Conservation (phyloP, 2,113 vertebrate species). For the Apteryx mantelli region DNA sequence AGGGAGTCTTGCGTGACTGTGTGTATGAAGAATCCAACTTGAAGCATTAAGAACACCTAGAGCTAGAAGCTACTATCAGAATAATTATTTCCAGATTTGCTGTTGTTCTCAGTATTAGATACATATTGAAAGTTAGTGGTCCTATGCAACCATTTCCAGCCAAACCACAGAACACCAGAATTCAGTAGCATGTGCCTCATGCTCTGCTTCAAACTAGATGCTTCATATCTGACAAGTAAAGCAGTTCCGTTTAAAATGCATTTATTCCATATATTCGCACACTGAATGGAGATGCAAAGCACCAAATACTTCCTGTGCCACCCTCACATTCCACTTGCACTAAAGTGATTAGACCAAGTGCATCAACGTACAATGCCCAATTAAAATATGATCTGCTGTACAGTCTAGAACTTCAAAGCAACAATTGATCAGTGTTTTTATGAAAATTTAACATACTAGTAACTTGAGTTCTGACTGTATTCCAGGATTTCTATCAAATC, state of each 20-base stretch:
- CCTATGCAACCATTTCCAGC: not conserved
- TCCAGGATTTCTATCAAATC: not conserved
- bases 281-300: not conserved
- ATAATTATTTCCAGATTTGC: not conserved
- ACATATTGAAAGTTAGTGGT: not conserved
- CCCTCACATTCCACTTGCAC: not conserved
- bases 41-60: not conserved
- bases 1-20: not conserved
- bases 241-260: not conserved
- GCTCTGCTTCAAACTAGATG: not conserved
- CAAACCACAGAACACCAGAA: no score
- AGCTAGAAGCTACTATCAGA: not conserved
- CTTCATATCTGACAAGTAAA: not conserved
- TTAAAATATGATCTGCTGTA: not conserved
- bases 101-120: not conserved
- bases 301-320: not conserved
- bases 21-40: not conserved
- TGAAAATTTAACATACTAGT: not conserved
- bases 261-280: not conserved
- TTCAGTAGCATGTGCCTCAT: not conserved
- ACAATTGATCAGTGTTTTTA: not conserved
- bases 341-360: not conserved
- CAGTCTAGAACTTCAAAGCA: not conserved
- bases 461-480: not conserved
- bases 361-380: not conserved